A percentile compares a stretch with the other conserved stretches of the same genome.
phyloP scores from a whole-genome alignment of 2,888 invertebrate species.

The Griposia aprilina region DNA sequence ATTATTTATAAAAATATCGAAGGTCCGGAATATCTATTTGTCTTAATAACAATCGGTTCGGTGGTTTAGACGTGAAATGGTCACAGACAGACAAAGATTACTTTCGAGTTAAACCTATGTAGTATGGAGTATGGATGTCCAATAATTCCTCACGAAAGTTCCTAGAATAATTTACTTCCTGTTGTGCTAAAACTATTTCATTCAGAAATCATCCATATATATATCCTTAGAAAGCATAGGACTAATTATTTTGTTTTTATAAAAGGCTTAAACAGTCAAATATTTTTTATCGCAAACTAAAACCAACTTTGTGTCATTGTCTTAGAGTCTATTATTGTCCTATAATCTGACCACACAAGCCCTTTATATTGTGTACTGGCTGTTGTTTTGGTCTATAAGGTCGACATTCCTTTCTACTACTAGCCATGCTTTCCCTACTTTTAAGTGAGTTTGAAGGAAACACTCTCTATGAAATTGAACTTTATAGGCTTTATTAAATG shows the following conservation, averaged over 20 bases:
- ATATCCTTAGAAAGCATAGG: neutral
- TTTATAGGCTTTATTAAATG: constrained; percentile 65
- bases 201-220: constrained; percentile 8
- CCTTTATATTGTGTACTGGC: constrained; percentile 57
- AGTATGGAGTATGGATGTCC: neutral
- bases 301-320: constrained; percentile 13
- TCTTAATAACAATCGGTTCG: neutral
- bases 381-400: constrained; percentile 73
- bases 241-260: neutral
- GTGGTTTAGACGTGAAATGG: neutral
- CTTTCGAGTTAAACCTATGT: neutral
- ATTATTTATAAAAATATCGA: no score
- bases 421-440: constrained; percentile 55
- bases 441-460: constrained; percentile 57
- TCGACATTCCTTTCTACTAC: constrained; percentile 70
- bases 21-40: no score
- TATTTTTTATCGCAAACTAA: constrained; percentile 12
- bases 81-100: neutral
- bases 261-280: constrained; percentile 2
- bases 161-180: neutral
- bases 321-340: constrained; percentile 42
- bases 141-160: neutral
- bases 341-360: constrained; percentile 13
- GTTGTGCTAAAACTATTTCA: neutral
- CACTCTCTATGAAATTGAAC: constrained; percentile 70